Percentiles rank a stretch among this genome's conserved stretches.
phyloP scores from a whole-genome alignment of 2,888 invertebrate genomes.

The Ctenicera cuprea region DNA sequence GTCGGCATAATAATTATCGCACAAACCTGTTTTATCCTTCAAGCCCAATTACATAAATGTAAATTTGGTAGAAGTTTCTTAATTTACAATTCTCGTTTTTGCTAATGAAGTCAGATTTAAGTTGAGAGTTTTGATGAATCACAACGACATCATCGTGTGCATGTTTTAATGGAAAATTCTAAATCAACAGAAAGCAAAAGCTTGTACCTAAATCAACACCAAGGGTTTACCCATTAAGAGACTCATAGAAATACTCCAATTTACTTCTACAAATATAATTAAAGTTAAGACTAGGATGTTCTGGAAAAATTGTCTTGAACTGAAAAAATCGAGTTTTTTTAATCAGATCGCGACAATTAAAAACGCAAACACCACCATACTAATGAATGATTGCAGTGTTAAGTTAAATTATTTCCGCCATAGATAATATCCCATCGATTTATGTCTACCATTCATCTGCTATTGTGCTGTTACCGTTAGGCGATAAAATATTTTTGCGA shows the following conservation, averaged over 20 bases:
- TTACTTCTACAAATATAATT: not conserved
- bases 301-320: not conserved
- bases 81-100: slow-evolving; percentile 14
- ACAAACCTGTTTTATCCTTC: slow-evolving; percentile 18
- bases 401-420: slow-evolving; percentile 41
- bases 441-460: slow-evolving; percentile 63
- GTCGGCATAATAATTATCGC: slow-evolving; percentile 8
- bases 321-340: not conserved
- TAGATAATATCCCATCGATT: slow-evolving; percentile 56
- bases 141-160: no score
- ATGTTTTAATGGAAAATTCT: slow-evolving; percentile 27
- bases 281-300: not conserved
- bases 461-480: slow-evolving; percentile 62
- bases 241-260: slow-evolving; percentile 18
- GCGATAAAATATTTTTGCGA: slow-evolving; percentile 67
- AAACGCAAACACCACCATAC: not conserved
- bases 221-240: slow-evolving; percentile 27
- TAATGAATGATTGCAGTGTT: slow-evolving; percentile 36
- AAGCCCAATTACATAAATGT: slow-evolving; percentile 25
- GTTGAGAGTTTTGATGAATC: slow-evolving; percentile 5
- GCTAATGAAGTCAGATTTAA: slow-evolving; percentile 14
- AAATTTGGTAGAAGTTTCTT: slow-evolving; percentile 20
- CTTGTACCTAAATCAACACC: slow-evolving; percentile 28
- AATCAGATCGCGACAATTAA: not conserved
- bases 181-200: slow-evolving; percentile 36